These are phyloP conservation scores for Eulemur macaco DNA, from an alignment of 2,113 vertebrate species.

Conservation along the genomic window DNA sequence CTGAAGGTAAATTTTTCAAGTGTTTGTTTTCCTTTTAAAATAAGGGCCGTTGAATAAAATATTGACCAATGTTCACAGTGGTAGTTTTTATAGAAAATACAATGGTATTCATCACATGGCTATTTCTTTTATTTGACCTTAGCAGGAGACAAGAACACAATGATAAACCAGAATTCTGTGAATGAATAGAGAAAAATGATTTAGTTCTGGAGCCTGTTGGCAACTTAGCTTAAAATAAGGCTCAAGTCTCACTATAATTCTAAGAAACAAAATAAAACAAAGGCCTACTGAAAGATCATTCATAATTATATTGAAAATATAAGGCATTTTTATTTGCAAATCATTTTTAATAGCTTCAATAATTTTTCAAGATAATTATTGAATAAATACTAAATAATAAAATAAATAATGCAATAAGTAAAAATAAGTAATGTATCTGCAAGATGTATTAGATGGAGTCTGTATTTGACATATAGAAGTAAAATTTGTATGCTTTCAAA, in stretches of 20 bases:
- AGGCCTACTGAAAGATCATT: not conserved
- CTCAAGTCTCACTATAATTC: not conserved
- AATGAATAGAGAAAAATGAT: conserved; percentile 3
- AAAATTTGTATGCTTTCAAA: not conserved
- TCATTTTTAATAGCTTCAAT: not conserved
- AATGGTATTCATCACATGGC: not conserved
- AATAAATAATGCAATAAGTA: not conserved
- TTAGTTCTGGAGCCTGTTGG: not conserved
- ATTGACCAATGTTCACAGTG: not conserved
- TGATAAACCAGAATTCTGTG: not conserved
- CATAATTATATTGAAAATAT: not conserved
- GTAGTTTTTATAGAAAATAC: not conserved
- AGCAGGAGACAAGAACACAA: not conserved
- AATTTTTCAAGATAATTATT: not conserved
- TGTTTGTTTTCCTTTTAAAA: not conserved
- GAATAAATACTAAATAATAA: not conserved
- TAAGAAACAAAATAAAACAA: not conserved
- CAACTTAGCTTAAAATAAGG: not conserved
- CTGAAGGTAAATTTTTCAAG: not conserved
- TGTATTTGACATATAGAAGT: not conserved
- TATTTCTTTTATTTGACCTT: conserved; percentile 13
- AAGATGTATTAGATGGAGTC: not conserved
- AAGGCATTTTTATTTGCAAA: not conserved
- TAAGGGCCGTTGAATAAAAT: conserved; percentile 1
- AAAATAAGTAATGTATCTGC: not conserved